These are phyloP conservation scores for Athalia circularis DNA, from an alignment of 2,888 invertebrate genomes.

Conservation along the genomic window DNA sequence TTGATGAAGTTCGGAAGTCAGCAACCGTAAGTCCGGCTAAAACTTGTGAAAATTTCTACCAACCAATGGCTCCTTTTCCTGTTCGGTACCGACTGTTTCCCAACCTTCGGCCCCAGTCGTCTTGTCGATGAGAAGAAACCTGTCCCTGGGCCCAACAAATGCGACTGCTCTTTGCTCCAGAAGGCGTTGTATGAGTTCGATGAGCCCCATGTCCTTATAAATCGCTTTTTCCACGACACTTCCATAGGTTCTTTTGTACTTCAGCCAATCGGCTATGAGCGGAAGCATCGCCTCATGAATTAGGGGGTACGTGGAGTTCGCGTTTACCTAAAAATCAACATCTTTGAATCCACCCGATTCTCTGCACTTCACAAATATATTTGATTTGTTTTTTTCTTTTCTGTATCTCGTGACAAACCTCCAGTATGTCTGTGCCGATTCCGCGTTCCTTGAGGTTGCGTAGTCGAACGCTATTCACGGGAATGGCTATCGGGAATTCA, in stretches of 20 bases:
- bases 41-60: constrained; percentile 16
- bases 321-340: constrained; percentile 59
- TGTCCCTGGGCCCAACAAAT: constrained; percentile 75
- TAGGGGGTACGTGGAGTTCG: constrained; percentile 80
- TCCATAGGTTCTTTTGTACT: constrained; percentile 77
- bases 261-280: constrained; percentile 80
- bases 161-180: constrained; percentile 77
- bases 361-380: not conserved
- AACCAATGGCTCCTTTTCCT: constrained; percentile 76
- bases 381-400: not conserved
- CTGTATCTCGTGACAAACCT: constrained; percentile 54
- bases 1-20: not conserved
- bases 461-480: constrained; percentile 69
- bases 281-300: constrained; percentile 81
- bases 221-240: constrained; percentile 76
- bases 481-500: constrained; percentile 71
- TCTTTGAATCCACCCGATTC: not conserved
- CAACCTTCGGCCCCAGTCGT: constrained; percentile 76
- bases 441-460: constrained; percentile 62
- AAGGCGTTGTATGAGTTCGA: constrained; percentile 77
- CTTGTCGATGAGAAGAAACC: constrained; percentile 76
- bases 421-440: constrained; percentile 61
- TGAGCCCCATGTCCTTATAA: constrained; percentile 78
- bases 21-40: not conserved
- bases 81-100: constrained; percentile 78